phyloP scores from a whole-genome alignment of 2,888 invertebrate species.

The Coremacera marginata region DNA sequence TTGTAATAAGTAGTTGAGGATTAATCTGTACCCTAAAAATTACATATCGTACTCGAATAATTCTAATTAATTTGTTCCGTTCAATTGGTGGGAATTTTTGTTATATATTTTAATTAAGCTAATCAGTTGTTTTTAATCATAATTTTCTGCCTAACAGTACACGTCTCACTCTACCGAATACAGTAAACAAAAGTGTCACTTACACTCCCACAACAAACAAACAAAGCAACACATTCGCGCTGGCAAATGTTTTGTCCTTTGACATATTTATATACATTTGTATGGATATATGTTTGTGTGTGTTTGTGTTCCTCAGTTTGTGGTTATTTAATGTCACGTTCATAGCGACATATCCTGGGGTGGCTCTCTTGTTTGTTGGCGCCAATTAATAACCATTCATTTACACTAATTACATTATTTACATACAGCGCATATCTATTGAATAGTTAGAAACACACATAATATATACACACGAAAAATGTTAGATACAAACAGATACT shows the following conservation, averaged over 20 bases:
- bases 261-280: background rate
- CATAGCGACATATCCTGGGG: slow-evolving; percentile 1
- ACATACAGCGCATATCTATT: slow-evolving; percentile 8
- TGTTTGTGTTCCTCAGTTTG: slow-evolving; percentile 11
- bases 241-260: background rate
- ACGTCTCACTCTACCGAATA: background rate
- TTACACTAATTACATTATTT: slow-evolving; percentile 47
- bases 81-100: background rate
- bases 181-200: slow-evolving; percentile 1
- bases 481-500: background rate
- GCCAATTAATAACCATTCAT: slow-evolving; percentile 46
- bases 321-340: background rate
- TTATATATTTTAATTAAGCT: no score
- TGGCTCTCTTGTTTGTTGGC: slow-evolving; percentile 41
- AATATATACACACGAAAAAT: slow-evolving; percentile 34
- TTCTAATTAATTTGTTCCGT: background rate
- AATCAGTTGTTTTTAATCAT: no score
- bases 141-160: no score
- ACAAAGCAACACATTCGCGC: background rate
- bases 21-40: no score
- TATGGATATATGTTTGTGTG: background rate
- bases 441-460: slow-evolving; percentile 13
- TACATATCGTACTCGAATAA: no score
- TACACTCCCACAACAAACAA: background rate
- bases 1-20: no score